Conservation (phyloP, 2,797 vertebrate species). For the Nothura maculosa region DNA sequence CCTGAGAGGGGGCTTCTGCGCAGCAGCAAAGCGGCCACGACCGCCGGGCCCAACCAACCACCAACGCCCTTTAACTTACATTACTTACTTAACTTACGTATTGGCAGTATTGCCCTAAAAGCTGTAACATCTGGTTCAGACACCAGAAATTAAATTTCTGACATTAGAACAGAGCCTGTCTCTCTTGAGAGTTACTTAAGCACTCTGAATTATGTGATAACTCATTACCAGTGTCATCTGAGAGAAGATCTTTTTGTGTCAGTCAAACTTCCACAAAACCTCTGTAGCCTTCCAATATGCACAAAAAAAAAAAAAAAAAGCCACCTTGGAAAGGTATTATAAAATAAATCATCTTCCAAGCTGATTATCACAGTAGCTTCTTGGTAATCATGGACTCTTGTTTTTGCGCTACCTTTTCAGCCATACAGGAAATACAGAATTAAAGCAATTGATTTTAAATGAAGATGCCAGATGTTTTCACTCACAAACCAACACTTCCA, state of each 20-base stretch:
- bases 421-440: background rate
- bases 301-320: too few relatives aligned
- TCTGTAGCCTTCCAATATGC: background rate
- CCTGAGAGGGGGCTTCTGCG: background rate
- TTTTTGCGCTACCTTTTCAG: background rate
- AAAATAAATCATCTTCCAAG: slow-evolving; percentile 28
- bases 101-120: background rate
- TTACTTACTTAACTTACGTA: background rate
- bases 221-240: background rate
- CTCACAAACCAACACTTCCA: background rate
- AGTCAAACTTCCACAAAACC: slow-evolving; percentile 15
- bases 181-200: background rate
- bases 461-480: background rate
- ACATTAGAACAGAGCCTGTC: background rate
- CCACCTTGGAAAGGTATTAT: background rate
- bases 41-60: background rate
- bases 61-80: background rate
- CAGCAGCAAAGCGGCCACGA: background rate
- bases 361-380: background rate
- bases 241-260: background rate
- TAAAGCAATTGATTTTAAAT: background rate
- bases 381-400: background rate
- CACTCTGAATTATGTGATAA: background rate
- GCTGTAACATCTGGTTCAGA: background rate
- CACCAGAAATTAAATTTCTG: slow-evolving; percentile 15